Base-by-base conservation (phyloP, 2,113 vertebrate genomes). In the Urocolius indicus region DNA sequence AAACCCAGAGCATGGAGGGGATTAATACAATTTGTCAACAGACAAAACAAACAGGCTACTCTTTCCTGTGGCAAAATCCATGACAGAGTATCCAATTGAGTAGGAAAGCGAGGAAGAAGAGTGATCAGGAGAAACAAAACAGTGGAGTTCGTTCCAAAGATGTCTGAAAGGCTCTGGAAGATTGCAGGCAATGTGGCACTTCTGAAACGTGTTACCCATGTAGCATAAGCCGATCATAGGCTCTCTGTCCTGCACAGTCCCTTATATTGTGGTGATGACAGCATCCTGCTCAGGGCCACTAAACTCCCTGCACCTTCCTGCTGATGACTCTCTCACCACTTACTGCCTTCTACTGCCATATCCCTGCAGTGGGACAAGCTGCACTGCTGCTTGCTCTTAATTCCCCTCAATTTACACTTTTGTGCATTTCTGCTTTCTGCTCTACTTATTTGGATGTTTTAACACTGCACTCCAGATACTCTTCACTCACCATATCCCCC, bases 11-110 rank as follows among this genome's bases (percentile, higher is more conserved):
- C 11, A 26, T 3, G 18, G n/a, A 49, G 19, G 41, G 9, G 4
- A 69, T 69, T 58, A 22, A 45, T 23, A 67, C 0, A 0, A 67
- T 1, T 2, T 55, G 32, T 32, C 1, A 4, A 34, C 13, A 82
- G 75, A 54, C 68, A 43, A 26, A 17, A 34, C 19, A 36, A 9
- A 46, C 16, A 5, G 26, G 13, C 21, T 72, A 26, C 12, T 4
- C 27, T 32, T 66, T 69, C 19, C 66, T 18, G 59, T 23, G 46
- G 30, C 17, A 52, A 49, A 43, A 77, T 52, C 51, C 41, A 46
- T 54, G 23, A 5, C 26, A 34, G 26, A 24, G 14, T 26, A 62
- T 74, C 45, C 46, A 71, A 6, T 3, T 16, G 46, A 69, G 36
- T 24, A 69, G 36, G 69, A 32, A 82, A 78, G n/a, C 2, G 9